Evolutionary conservation across 2,888 invertebrate species (phyloP), one percentile per base, ranked within the genome.

Genomic region (Hydrotaea cyrtoneurina): DNA sequence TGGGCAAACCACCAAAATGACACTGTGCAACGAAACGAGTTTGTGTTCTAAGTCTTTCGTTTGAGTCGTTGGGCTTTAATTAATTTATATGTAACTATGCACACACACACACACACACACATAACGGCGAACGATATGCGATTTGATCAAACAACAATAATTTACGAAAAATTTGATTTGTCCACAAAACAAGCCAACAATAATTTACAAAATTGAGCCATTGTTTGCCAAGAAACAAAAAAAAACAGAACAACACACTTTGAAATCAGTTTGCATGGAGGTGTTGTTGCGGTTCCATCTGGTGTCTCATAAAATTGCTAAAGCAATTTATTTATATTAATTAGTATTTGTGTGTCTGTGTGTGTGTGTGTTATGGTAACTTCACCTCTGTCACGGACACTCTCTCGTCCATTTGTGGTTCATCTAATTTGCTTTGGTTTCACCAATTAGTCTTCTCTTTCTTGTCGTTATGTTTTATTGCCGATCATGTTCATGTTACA

Each of bases 31-130:
- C 26, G 11, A 76, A 26, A 53, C 78, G 43, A 19, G 82, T 74
- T 79, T 77, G 74, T 78, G 78, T 80, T 81, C 78, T 76, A 64
- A 76, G 72, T 81, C 76, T 81, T 81, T 81, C 73, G 75, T 81
- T 78, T 57, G 21, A 39, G n/a, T 69, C 19, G 46, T 46, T 46
- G 43, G 0, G 17, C 15, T 17, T 43, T 69, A 69, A 69, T 69
- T 69, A 69, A 69, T 69, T 69, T 69, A 23, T n/a, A 15, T 7
- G 23, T 26, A 13, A 26, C 17, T 2, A 7, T 31, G 31, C 10
- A 17, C 10, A 64, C 19, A 36, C 39, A 17, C 59, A 59, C 7
- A 57, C 57, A 26, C 13, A 23, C n/a, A 57, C 11, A 21, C 23
- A 8, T 36, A n/a, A n/a, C 31, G 31, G 3, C 31, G 7, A 7